Percentiles rank a stretch among this genome's conserved stretches.
phyloP scores from a whole-genome alignment of 2,888 invertebrate species.

The Lepidocyrtoides sp. region DNA sequence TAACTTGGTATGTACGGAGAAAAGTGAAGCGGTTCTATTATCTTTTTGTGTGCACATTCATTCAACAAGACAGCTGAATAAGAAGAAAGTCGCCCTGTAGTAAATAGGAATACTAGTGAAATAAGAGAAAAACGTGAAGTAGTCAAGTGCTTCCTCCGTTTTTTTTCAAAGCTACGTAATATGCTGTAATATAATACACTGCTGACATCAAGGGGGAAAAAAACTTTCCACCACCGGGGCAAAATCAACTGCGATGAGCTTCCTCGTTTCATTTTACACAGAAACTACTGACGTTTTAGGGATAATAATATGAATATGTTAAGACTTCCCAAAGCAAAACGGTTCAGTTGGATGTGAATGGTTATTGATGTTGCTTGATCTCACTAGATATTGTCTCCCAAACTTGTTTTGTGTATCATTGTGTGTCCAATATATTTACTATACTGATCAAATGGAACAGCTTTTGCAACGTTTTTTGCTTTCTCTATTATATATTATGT shows the following conservation, averaged over 20 bases:
- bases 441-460: not conserved
- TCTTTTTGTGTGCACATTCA: conserved; percentile 41
- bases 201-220: conserved; percentile 8
- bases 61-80: conserved; percentile 58
- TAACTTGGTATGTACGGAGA: not conserved
- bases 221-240: conserved; percentile 52
- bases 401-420: not conserved
- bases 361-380: conserved; percentile 51
- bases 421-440: not conserved
- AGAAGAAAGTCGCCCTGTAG: conserved; percentile 27
- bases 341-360: conserved; percentile 12
- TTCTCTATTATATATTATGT: not conserved
- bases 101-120: conserved; percentile 51
- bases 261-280: conserved; percentile 63
- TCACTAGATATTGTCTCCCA: conserved; percentile 47
- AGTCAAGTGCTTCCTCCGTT: conserved; percentile 45
- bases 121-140: not conserved
- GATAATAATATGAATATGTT: not conserved
- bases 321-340: not conserved
- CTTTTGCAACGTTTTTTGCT: conserved; percentile 17
- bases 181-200: not conserved
- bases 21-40: conserved; percentile 25
- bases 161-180: not conserved
- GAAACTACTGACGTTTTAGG: not conserved
- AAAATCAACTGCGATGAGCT: conserved; percentile 55